Evolutionary conservation across 2,888 invertebrate genomes (phyloP), one percentile per base, ranked within the genome.

Genomic region (Platycnemis pennipes): DNA sequence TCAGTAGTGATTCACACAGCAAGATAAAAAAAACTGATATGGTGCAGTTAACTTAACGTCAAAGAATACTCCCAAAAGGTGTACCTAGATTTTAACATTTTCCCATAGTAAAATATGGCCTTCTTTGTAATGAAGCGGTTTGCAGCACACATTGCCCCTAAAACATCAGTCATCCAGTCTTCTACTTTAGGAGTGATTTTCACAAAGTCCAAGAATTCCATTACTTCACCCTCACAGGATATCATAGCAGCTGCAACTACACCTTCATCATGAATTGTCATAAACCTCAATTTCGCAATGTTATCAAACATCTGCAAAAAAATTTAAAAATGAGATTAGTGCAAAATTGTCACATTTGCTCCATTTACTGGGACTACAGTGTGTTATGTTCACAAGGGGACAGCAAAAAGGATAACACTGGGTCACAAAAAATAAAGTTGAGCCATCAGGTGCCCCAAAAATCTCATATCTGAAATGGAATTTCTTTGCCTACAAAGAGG

Each of bases 111-210:
- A 96, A 98, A 98, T 95, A 99, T 98, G 42, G 99, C 98, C 96
- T 98, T 98, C 96, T 99, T 99, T 0, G 98, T 98, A 94, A 99
- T 97, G 95, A 97, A 95, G 26, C 95, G 85, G 96, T 99, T 99
- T 0, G 99, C 98, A 89, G 96, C 96, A 86, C 98, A 97, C 99
- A 99, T 99, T 96, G 99, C 99, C 5, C 96, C 97, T 37, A 99
- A 97, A 2, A 99, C 98, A 56, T 97, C 97, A 95, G 98, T 98
- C 99, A 99, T 99, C 99, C 99, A 99, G 95, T 98, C 98, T 96
- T 99, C 99, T 0, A 99, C 98, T 95, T 98, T 97, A 0, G 98
- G 98, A 95, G 98, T 98, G 0, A 98, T 98, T 94, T 97, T 96
- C 0, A 99, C 98, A 0, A 97, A 96, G 94, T 97, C 96, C 37